phyloP scores from a whole-genome alignment of 2,888 invertebrate species.

The Aporophyla nigra region DNA sequence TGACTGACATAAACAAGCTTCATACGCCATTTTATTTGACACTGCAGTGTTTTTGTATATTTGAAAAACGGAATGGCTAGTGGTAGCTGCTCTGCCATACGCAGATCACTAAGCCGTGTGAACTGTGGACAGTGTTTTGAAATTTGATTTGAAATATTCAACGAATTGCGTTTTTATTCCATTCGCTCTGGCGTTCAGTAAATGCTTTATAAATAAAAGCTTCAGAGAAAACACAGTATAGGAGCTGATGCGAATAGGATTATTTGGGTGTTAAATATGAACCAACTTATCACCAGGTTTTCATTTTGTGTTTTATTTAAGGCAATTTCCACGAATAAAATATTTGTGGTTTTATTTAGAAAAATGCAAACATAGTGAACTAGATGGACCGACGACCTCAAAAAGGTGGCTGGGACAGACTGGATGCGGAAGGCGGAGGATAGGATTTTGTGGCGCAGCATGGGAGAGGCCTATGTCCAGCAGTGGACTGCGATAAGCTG shows the following conservation, averaged over 20 bases:
- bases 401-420: too few relatives aligned
- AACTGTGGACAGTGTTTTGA: slow-evolving; percentile 4
- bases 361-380: not conserved
- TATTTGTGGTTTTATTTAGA: not conserved
- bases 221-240: not conserved
- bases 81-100: not conserved
- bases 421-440: too few relatives aligned
- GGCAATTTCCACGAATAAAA: not conserved
- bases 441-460: too few relatives aligned
- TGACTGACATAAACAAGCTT: slow-evolving; percentile 4
- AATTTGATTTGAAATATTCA: not conserved
- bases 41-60: slow-evolving; percentile 7
- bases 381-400: too few relatives aligned
- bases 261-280: not conserved
- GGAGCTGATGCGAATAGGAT: not conserved
- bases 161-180: slow-evolving; percentile 3
- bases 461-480: too few relatives aligned
- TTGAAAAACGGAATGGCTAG: slow-evolving; percentile 2
- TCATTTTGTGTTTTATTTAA: not conserved
- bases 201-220: not conserved
- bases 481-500: too few relatives aligned
- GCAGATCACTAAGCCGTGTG: slow-evolving; percentile 5
- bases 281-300: not conserved
- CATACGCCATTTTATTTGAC: slow-evolving; percentile 39
- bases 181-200: slow-evolving; percentile 1